phyloP scores from a whole-genome alignment of 2,797 vertebrate species.

The Macroramphosus scolopax region DNA sequence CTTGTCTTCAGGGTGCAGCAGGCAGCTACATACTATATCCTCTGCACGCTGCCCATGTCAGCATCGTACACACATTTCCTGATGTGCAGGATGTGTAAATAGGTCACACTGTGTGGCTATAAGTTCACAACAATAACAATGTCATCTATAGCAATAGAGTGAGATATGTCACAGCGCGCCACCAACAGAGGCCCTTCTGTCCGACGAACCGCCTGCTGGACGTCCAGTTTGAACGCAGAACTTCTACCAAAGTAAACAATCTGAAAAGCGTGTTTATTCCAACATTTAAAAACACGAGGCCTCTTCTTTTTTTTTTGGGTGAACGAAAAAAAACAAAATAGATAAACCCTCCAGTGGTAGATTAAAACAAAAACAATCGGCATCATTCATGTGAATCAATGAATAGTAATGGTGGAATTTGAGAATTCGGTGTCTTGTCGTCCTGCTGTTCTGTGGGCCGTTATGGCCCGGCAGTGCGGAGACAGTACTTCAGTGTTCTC shows the following conservation, averaged over 20 bases:
- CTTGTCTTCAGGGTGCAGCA: no score
- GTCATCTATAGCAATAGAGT: no score
- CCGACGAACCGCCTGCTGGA: no score
- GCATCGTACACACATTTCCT: no score
- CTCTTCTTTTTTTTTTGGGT: conserved; percentile 35
- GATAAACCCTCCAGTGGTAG: conserved; percentile 53
- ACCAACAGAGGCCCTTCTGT: background rate
- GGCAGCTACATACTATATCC: no score
- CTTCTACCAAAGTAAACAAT: conserved; percentile 8
- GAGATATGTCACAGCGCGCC: no score
- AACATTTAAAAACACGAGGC: conserved; percentile 26
- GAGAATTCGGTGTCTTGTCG: conserved; percentile 62
- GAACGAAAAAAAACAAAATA: conserved; percentile 69
- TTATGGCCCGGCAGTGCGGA: conserved; percentile 52
- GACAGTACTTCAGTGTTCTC: conserved; percentile 77
- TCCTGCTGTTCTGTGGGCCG: conserved; percentile 59
- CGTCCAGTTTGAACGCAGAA: background rate
- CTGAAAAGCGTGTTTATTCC: conserved; percentile 2
- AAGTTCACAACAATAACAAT: no score
- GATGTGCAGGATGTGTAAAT: background rate
- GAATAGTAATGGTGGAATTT: conserved; percentile 74
- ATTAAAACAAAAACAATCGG: conserved; percentile 68
- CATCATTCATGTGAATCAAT: conserved; percentile 68
- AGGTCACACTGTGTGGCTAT: background rate
- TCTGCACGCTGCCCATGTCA: no score